These are phyloP conservation scores for Dolomedes plantarius DNA, from an alignment of 2,888 invertebrate species.

Conservation along the genomic window DNA sequence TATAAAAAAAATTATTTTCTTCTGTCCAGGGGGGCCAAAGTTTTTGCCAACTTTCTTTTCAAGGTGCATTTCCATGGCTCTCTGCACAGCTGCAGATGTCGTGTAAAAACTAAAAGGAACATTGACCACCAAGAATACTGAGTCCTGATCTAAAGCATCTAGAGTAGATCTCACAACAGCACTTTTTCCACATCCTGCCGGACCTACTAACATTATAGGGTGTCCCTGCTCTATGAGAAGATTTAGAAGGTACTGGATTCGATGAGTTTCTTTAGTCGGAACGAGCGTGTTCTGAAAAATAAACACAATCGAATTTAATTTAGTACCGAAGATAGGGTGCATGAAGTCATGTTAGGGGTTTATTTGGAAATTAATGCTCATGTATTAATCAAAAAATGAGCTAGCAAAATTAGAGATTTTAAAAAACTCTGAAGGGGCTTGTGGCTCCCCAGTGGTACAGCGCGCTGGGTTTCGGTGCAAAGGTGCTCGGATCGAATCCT, in stretches of 20 bases:
- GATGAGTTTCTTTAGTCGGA: slow-evolving; percentile 93
- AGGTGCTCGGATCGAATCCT: no score
- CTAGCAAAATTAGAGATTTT: no score
- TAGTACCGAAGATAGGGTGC: no score
- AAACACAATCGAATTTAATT: not conserved
- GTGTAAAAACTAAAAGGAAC: slow-evolving; percentile 98
- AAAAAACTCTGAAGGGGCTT: no score
- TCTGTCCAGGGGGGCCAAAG: slow-evolving; percentile 96
- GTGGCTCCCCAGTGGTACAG: no score
- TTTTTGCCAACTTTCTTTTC: slow-evolving; percentile 98
- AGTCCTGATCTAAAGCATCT: slow-evolving; percentile 82
- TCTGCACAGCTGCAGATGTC: slow-evolving; percentile 93
- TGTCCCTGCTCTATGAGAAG: slow-evolving; percentile 90
- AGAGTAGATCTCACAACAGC: slow-evolving; percentile 92
- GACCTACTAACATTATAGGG: slow-evolving; percentile 96
- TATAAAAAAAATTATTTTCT: slow-evolving; percentile 94
- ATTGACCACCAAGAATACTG: slow-evolving; percentile 87
- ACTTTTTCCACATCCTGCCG: slow-evolving; percentile 95
- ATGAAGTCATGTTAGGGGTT: no score
- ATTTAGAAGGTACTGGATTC: slow-evolving; percentile 92
- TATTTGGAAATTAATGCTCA: no score
- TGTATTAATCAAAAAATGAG: no score
- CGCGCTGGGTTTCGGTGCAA: no score
- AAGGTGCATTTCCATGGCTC: slow-evolving; percentile 93
- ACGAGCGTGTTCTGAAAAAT: slow-evolving; percentile 88